Evolutionary conservation across 2,113 vertebrate genomes (phyloP).

Genomic region (Tauraco erythrolophus): DNA sequence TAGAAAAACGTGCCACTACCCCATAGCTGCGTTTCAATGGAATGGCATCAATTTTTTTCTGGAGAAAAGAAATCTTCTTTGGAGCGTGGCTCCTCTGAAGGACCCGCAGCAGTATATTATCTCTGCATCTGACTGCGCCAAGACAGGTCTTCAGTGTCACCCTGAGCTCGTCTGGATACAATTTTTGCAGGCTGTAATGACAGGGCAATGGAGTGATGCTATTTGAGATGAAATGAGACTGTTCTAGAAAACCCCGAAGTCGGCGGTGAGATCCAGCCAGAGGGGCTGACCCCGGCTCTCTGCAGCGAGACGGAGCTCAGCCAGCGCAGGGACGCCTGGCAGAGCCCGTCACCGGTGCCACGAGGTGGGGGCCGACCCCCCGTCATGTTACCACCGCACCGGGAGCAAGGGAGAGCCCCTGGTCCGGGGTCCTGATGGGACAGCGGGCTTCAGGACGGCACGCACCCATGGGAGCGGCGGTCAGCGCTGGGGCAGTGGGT

Average conservation of each 20-base stretch:
- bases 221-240: background rate
- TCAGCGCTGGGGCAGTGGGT: accelerated
- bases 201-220: background rate
- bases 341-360: accelerated
- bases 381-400: accelerated
- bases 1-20: background rate
- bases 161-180: background rate
- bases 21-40: background rate
- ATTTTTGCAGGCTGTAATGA: background rate
- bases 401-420: background rate
- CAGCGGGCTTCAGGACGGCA: accelerated
- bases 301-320: background rate
- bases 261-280: accelerated
- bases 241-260: background rate
- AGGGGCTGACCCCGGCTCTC: background rate
- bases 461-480: accelerated
- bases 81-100: background rate
- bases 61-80: background rate
- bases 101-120: background rate
- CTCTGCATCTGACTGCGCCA: background rate
- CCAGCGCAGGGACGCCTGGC: accelerated
- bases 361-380: accelerated
- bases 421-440: background rate
- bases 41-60: accelerated
- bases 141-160: background rate